These are phyloP conservation scores for Maccullochella peelii DNA, from an alignment of 2,113 vertebrate species.

Conservation along the genomic window DNA sequence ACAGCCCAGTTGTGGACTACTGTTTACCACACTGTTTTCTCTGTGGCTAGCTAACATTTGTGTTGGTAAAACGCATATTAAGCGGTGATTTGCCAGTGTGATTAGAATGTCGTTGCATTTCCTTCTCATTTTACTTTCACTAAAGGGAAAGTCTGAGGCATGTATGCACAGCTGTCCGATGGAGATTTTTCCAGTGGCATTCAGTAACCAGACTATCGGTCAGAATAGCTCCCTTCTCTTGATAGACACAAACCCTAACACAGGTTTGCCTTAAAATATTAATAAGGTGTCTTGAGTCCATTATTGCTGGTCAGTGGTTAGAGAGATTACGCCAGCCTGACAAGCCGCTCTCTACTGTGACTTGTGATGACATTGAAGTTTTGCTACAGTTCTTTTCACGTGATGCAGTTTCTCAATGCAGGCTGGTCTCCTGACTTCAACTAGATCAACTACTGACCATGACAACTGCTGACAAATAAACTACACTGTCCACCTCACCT, in stretches of 20 bases:
- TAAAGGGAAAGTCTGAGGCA: not conserved
- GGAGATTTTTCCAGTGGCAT: slow-evolving; percentile 5
- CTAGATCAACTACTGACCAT: not conserved
- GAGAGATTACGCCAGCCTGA: not conserved
- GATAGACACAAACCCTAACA: slow-evolving; percentile 14
- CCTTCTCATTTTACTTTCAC: not conserved
- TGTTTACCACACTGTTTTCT: not conserved
- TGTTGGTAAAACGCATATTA: not conserved
- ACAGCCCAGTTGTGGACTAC: not conserved
- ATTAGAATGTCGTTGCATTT: not conserved
- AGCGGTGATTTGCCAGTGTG: not conserved
- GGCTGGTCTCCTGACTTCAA: not conserved
- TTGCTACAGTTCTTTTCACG: slow-evolving; percentile 8
- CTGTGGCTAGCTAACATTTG: too few relatives aligned
- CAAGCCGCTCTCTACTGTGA: not conserved
- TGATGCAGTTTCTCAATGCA: slow-evolving; percentile 26
- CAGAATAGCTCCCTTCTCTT: not conserved
- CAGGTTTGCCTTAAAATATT: slow-evolving; percentile 34
- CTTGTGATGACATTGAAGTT: slow-evolving; percentile 40
- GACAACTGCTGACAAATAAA: not conserved
- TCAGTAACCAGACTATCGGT: not conserved
- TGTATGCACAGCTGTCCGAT: not conserved
- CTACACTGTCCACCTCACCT: slow-evolving; percentile 19
- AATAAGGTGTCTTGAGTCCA: not conserved
- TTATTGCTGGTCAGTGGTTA: slow-evolving; percentile 28